Conservation (phyloP, 1,140 invertebrate genomes). For the Antheraea pernyi region DNA sequence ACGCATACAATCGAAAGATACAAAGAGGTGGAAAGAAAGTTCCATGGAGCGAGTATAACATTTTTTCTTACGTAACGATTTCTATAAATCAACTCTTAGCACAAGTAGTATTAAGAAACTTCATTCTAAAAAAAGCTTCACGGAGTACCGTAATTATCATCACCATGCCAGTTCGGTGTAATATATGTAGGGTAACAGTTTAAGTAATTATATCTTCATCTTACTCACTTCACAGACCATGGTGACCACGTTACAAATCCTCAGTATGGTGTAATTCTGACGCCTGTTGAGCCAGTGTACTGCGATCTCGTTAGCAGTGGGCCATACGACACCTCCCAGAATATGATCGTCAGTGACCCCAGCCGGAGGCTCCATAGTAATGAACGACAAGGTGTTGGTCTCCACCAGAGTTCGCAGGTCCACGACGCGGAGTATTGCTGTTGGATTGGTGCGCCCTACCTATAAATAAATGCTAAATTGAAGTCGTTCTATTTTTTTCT, state of each 20-base stretch:
- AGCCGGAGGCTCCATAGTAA: slow-evolving; percentile 64
- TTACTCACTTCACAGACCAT: slow-evolving; percentile 41
- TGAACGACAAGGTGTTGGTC: slow-evolving; percentile 31
- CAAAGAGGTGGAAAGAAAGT: too few species aligned
- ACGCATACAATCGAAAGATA: too few species aligned
- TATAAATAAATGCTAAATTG: slow-evolving; percentile 26
- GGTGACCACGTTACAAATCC: slow-evolving; percentile 60
- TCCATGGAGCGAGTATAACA: too few species aligned
- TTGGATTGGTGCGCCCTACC: slow-evolving; percentile 72
- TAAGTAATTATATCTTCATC: too few species aligned
- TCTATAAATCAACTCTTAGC: too few species aligned
- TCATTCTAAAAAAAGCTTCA: too few species aligned
- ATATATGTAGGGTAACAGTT: too few species aligned
- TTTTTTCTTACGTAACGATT: too few species aligned
- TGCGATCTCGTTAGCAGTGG: slow-evolving; percentile 83
- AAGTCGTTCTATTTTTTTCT: too few species aligned
- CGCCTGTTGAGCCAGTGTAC: slow-evolving; percentile 93
- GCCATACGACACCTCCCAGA: slow-evolving; percentile 87
- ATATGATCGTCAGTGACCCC: slow-evolving; percentile 77
- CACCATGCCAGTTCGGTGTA: too few species aligned
- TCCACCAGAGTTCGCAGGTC: slow-evolving; percentile 41
- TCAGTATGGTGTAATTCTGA: slow-evolving; percentile 84
- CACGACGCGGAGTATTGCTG: slow-evolving; percentile 60
- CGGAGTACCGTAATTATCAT: too few species aligned
- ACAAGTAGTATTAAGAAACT: too few species aligned